Percentiles rank a stretch among this genome's conserved stretches.
These are phyloP conservation scores for Elanus axillaris DNA, from an alignment of 2,113 vertebrate species.

Conservation along the genomic window DNA sequence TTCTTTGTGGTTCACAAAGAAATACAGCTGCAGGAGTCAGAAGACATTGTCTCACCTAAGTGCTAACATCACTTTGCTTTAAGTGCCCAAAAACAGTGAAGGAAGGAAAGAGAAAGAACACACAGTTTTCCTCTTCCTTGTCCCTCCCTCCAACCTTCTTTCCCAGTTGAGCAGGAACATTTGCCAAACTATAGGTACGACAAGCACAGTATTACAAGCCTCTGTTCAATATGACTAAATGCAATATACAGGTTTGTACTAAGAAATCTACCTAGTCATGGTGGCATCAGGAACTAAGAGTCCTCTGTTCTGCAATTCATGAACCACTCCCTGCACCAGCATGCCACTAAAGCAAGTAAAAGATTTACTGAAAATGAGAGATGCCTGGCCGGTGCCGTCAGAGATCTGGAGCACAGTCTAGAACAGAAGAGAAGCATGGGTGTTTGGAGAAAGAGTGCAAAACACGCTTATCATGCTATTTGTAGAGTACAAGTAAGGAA, in stretches of 20 bases:
- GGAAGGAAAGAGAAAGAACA: background rate
- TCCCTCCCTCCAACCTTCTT: background rate
- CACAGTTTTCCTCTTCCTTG: background rate
- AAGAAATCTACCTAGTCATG: background rate
- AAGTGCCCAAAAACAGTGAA: background rate
- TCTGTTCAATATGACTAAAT: background rate
- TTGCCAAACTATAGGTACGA: background rate
- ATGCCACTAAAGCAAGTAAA: background rate
- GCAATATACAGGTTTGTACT: background rate
- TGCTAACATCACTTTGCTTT: background rate
- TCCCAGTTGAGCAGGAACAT: background rate
- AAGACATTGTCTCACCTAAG: background rate
- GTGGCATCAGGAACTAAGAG: background rate
- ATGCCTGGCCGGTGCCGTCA: background rate
- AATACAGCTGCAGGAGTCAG: background rate
- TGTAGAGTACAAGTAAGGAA: background rate
- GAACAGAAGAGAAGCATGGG: background rate
- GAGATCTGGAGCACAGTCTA: background rate
- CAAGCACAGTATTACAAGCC: background rate
- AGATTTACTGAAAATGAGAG: background rate
- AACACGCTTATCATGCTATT: background rate
- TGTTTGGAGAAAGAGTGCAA: background rate
- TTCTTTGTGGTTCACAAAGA: background rate
- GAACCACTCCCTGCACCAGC: background rate
- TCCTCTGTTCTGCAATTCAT: background rate